Base-by-base conservation (phyloP, 2,888 invertebrate genomes). In the Germaria angustata region DNA sequence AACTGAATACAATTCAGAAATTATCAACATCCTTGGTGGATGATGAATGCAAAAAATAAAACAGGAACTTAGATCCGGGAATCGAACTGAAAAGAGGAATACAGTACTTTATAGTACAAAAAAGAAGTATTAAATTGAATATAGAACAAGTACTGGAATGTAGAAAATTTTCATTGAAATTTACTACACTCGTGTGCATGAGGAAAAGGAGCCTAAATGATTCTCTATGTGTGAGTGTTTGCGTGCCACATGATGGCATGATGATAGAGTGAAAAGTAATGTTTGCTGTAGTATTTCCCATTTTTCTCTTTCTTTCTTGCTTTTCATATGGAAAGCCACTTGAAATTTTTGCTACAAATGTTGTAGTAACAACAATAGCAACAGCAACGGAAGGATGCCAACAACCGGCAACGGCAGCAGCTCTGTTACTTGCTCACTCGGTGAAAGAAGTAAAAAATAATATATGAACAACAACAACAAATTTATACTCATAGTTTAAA, bases 341-440 rank as follows among this genome's bases (percentile, higher is more conserved):
- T 79, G 66, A 79, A 81, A 79, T 55, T 75, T 53, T 76, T 82
- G 61, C 65, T 75, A 79, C 79, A 79, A 59, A 72, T 66, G 44
- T 57, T 57, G 11, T 41, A 46, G 57, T 53, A 72, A 61, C 53
- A 69, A 68, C 68, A 44, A 55, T 6, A 28, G 28, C 28, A 6
- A 28, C 46, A 69, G 49, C 66, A 72, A 72, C 66, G 79, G 66
- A 80, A 73, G 72, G 66, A 80, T 73, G 66, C 66, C 63, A 80
- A 66, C 79, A 61, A 66, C 66, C 51, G 24, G 44, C 20, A 46
- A 32, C 24, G 34, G 72, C 44, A 28, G 53, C 36, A 55, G 44
- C 61, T 32, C 34, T 22, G 69, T 46, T 46, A 53, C 51, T 51
- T 59, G 20, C 11, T 17, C 55, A 36, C 44, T 13, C 15, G 66